phyloP scores from a whole-genome alignment of 2,797 vertebrate species.

The Malurus leucopterus region DNA sequence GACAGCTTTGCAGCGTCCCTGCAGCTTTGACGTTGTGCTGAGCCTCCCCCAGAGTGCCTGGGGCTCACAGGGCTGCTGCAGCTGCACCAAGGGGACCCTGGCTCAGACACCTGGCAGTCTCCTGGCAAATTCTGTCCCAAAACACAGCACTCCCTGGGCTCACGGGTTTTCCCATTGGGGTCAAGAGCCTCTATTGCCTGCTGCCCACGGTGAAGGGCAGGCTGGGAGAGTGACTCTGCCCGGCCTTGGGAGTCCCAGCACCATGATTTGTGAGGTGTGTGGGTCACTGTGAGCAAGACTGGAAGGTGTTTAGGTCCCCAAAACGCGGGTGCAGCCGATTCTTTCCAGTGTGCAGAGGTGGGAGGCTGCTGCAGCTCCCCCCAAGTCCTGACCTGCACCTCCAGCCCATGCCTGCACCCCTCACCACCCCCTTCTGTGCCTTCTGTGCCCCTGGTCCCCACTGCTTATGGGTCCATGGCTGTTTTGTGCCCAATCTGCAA shows the following conservation, averaged over 20 bases:
- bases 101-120: neutral
- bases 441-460: fast-evolving
- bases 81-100: neutral
- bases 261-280: neutral
- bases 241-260: neutral
- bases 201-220: fast-evolving
- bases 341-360: neutral
- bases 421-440: fast-evolving
- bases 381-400: fast-evolving
- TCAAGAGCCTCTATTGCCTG: neutral
- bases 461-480: fast-evolving
- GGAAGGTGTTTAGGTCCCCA: neutral
- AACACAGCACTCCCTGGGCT: neutral
- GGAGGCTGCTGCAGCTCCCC: neutral
- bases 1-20: neutral
- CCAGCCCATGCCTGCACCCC: neutral
- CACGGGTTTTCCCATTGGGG: fast-evolving
- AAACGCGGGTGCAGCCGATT: fast-evolving
- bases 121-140: neutral
- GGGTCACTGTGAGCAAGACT: neutral
- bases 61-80: neutral
- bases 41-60: fast-evolving
- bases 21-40: neutral
- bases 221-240: neutral
- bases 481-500: neutral